Evolutionary conservation across 2,888 invertebrate species (phyloP).

Genomic region (Netelia virgata): DNA sequence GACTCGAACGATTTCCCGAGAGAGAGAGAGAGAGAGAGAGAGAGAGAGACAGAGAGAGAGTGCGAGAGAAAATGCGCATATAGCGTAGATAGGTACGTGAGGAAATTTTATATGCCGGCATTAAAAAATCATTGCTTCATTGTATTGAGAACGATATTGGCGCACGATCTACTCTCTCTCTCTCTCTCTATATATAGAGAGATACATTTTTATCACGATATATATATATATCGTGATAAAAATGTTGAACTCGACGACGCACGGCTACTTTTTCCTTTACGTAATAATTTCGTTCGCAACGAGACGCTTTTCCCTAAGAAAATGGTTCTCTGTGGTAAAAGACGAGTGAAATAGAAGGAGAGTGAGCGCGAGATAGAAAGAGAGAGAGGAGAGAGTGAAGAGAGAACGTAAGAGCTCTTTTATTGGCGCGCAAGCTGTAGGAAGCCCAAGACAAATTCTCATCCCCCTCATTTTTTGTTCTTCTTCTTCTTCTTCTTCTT

Average conservation of each 20-base stretch:
- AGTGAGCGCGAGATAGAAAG: no score
- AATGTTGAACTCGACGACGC: constrained; percentile 14
- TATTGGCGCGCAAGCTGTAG: constrained; percentile 9
- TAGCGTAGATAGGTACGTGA: constrained; percentile 46
- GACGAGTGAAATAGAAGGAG: neutral
- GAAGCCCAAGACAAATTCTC: constrained; percentile 46
- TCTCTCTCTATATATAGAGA: neutral
- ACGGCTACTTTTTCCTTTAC: neutral
- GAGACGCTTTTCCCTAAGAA: constrained; percentile 8
- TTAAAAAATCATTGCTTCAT: constrained; percentile 42
- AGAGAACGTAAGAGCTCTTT: constrained; percentile 17
- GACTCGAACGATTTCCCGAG: constrained; percentile 38
- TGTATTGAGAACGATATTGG: neutral
- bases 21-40: neutral
- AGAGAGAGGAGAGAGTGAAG: neutral
- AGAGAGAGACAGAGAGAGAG: no score
- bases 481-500: neutral
- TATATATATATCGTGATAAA: constrained; percentile 14
- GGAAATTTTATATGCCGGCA: constrained; percentile 34
- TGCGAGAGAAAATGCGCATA: neutral
- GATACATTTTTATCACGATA: constrained; percentile 21
- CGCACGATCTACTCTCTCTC: neutral
- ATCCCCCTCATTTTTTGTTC: neutral
- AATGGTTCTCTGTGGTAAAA: neutral
- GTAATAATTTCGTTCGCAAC: constrained; percentile 27